Evolutionary conservation across 2,113 vertebrate genomes (phyloP), one percentile per base, ranked within the genome.

Genomic region (Pachypanchax playfairii): DNA sequence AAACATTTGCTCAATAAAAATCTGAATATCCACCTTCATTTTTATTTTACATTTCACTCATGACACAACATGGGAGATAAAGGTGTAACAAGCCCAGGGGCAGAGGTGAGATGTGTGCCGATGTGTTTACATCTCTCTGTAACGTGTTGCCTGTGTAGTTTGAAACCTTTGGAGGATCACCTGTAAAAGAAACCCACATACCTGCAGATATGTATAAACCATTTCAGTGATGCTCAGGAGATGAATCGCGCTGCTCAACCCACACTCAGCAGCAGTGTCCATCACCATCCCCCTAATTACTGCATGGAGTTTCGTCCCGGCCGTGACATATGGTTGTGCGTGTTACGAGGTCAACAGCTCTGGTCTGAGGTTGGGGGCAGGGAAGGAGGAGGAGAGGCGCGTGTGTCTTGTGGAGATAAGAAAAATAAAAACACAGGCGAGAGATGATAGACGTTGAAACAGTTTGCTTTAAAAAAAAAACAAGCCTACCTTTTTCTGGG

Each of bases 301-400:
- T 65, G 78, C 33, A 29, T 48, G 46, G 73, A 68, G 82, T 58
- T 60, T 70, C 11, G 70, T 50, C 78, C 78, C 21, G 63, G 74
- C 47, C 21, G 48, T 36, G 77, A 83, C 88, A 90, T 88, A 90
- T 90, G 87, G 86, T 63, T 46, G 52, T 31, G 71, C 65, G 55
- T 73, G 80, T 60, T 54, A 79, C 18, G 65, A 87, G 90, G 86
- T 88, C 84, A 89, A 42, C 33, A 38, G 64, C 77, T 80, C 73
- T 60, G 75, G 64, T 80, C 77, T 72, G 60, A 17, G 58, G 53
- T 46, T 55, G 67, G 63, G 70, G 48, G 47, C 52, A 20, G 70
- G 65, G 65, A 38, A 24, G 65, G 58, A 48, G 67, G 75, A 33
- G 70, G 44, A 54, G 79, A 58, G n/a, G 72, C 71, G 44, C 24